Evolutionary conservation across 2,797 vertebrate species (phyloP), one percentile per base, ranked within the genome.

Genomic region (Peromyscus aztecus): DNA sequence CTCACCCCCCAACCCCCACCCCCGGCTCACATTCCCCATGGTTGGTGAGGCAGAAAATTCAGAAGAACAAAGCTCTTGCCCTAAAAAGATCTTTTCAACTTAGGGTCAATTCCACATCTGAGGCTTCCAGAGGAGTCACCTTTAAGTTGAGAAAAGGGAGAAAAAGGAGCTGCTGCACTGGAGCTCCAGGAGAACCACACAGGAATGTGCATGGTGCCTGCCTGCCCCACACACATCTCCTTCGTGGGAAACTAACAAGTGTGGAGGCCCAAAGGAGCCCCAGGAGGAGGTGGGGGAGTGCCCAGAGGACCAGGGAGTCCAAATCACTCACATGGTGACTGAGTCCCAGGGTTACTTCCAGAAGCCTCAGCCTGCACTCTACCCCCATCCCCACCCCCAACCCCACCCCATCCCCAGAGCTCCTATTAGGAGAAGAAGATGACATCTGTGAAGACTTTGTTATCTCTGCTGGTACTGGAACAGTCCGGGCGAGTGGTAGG

Each of bases 11-110:
- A 6, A 0, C 7, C 77, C 29, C 65, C 29, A 11, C 37, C 71
- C 24, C 43, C 1, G 4, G 4, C 94, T 67, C 71, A 75, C 96
- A 97, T 98, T 97, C 97, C 96, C 97, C 82, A 75, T 6, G 96
- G 94, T 94, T 95, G 95, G 95, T 65, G 92, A 97, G 96, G 97
- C 95, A 96, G 97, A 97, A 97, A 97, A 97, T 97, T 96, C 84
- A 89, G 90, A 52, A 69, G 97, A 97, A 97, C 94, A 98, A 97
- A 98, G 97, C 96, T 96, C 92, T 85, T 34, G 92, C 55, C 94
- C 95, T 94, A 75, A 96, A 95, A 92, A 94, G 95, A 93, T 95
- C 94, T 93, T 96, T 97, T 96, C 95, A 90, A 81, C 85, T 81
- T 78, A 95, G 95, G 96, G 94, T 96, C 97, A 97, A 1, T 85